These are phyloP conservation scores for Dexiosoma caninum DNA, from an alignment of 2,888 invertebrate genomes.

Conservation along the genomic window DNA sequence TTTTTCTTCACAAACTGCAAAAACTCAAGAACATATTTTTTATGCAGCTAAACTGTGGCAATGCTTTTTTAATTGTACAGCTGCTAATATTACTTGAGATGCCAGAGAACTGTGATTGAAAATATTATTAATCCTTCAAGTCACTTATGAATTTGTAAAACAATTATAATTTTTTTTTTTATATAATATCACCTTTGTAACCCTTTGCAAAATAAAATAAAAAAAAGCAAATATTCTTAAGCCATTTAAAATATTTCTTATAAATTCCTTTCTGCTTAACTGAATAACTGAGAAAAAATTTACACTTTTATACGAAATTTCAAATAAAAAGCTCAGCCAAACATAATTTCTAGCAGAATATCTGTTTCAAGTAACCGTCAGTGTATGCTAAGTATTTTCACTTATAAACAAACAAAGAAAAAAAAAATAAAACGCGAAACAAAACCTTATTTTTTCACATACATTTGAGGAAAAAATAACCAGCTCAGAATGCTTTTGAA, in stretches of 20 bases:
- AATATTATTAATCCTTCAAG: too few species aligned
- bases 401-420: too few species aligned
- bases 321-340: constrained; percentile 23
- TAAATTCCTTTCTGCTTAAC: background rate
- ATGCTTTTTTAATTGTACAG: too few species aligned
- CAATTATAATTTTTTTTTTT: too few species aligned
- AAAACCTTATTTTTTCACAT: constrained; percentile 20
- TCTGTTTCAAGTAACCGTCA: constrained; percentile 32
- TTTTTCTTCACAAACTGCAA: too few species aligned
- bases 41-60: too few species aligned
- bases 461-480: background rate
- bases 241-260: background rate
- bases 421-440: too few species aligned
- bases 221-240: background rate
- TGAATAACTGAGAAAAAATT: constrained; percentile 24
- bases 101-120: too few species aligned
- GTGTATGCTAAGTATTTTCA: constrained; percentile 54
- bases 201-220: background rate
- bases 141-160: too few species aligned
- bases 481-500: constrained; percentile 48
- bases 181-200: too few species aligned
- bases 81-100: too few species aligned
- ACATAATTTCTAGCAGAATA: constrained; percentile 55
- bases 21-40: too few species aligned
- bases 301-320: background rate